Evolutionary conservation across 2,113 vertebrate genomes (phyloP), one percentile per base, ranked within the genome.

Genomic region (Gopherus evgoodei): DNA sequence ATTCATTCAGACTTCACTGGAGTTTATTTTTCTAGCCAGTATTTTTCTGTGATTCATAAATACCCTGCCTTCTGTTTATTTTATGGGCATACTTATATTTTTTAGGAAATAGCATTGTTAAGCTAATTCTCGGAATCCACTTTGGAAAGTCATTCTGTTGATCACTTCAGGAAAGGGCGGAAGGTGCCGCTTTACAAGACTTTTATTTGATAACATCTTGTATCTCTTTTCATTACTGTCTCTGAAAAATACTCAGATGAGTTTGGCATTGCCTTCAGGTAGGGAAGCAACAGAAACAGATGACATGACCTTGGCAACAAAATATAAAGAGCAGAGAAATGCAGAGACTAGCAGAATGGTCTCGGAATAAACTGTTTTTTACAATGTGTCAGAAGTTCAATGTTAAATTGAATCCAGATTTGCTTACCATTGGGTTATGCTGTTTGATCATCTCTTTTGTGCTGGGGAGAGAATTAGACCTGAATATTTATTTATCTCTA

Each of bases 61-160:
- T 90, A 88, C 92, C 76, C 85, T 91, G 89, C 83, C 47, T 76
- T 91, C 56, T 92, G 53, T 59, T 94, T 88, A 75, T 83, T 91
- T 96, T 85, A 3, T 25, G 44, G 65, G n/a, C 44, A 12, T 29
- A 31, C 10, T 27, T 81, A 14, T 31, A 27, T 86, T 94, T 84
- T 84, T 81, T 0, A 42, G 86, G 44, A 89, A 89, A 81, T 42
- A 25, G 21, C 1, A 47, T 72, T 57, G 21, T 91, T 93, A 56
- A 82, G 79, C 84, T 82, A 86, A 90, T 83, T 52, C 31, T 59
- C 38, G 84, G 88, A 62, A 21, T 81, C 84, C 29, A 1, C 8
- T 90, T 53, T 93, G 75, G 54, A 83, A 93, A 96, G 65, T 81
- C 5, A 47, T 90, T 95, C 49, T 82, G 49, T 83, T 90, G 83